These are phyloP conservation scores for Nipponia nippon DNA, from an alignment of 2,113 vertebrate species.

Conservation along the genomic window DNA sequence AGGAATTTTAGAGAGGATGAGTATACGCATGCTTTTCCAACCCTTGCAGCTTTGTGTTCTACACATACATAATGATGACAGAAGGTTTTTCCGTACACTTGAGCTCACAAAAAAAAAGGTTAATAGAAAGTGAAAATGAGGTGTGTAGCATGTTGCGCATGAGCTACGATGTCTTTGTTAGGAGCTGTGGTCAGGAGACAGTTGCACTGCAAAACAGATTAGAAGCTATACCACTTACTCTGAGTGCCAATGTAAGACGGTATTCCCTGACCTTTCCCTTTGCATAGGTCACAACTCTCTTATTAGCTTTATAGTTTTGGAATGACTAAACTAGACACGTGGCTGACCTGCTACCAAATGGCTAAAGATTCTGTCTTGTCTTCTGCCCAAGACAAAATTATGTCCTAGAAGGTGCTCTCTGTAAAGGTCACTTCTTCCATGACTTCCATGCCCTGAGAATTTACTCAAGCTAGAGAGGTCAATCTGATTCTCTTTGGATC, in stretches of 20 bases:
- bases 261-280: conserved; percentile 7
- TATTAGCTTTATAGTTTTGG: conserved; percentile 6
- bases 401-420: background rate
- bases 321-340: background rate
- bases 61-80: conserved; percentile 1
- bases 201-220: background rate
- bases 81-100: conserved; percentile 16
- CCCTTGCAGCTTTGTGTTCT: background rate
- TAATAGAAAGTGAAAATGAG: conserved; percentile 50
- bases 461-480: background rate
- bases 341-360: background rate
- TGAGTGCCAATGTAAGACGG: background rate
- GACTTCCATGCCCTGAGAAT: background rate
- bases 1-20: background rate
- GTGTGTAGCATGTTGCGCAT: conserved; percentile 33
- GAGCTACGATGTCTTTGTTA: conserved; percentile 35
- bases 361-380: background rate
- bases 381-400: background rate
- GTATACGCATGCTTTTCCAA: background rate
- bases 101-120: conserved; percentile 38
- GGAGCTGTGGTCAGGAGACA: background rate
- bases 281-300: conserved; percentile 4
- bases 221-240: background rate
- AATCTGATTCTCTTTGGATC: background rate
- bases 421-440: background rate